These are phyloP conservation scores for Apis mellifera DNA, from an alignment of 1,140 invertebrate species.

Conservation along the genomic window Amel_HAv3.1 CM009934.2:9044001-9044500, in stretches of 20 bases:
- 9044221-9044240: background rate
- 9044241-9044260: background rate
- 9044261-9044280: background rate
- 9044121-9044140: background rate
- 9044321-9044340: background rate
- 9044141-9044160: background rate
- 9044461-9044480: slow-evolving; percentile 43
- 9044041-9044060: background rate
- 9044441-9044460: slow-evolving; percentile 44
- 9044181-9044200: background rate
- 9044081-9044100: slow-evolving; percentile 21
- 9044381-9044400: background rate
- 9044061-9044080: background rate
- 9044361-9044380: background rate
- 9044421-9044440: background rate
- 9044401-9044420: background rate
- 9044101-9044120: background rate
- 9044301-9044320: background rate
- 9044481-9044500: background rate
- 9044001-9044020: too few species aligned
- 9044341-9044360: too few species aligned
- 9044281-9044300: background rate
- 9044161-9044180: background rate
- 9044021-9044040: background rate
- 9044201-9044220: background rate